Evolutionary conservation across 2,888 invertebrate genomes (phyloP), one percentile per base, ranked within the genome.

Genomic region (Torymus texanus): DNA sequence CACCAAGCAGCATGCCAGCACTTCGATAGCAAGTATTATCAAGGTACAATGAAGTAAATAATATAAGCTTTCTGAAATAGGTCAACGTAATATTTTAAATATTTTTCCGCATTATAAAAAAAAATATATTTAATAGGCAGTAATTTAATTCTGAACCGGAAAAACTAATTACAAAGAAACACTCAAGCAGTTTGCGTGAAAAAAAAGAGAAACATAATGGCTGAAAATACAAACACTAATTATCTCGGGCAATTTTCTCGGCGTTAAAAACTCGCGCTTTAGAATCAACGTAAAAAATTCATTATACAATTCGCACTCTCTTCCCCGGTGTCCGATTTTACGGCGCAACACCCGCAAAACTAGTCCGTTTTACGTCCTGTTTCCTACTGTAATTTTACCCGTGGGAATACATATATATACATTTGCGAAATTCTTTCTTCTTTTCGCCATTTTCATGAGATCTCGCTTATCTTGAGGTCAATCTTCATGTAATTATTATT

Each of bases 201-300:
- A 41, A 41, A 29, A 41, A 41, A 8, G 41, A 41, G 41, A 41
- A 41, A 41, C 41, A 41, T 41, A 56, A 29, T 14, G 14, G 29
- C 24, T 50, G 16, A 16, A 14, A 56, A 16, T n/a, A 58, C 58
- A 18, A 14, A 14, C 18, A 58, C n/a, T 16, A 58, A 58, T 58
- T 16, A n/a, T 14, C 10, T 58, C 14, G 58, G 58, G 58, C 12
- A 41, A 41, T 41, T 41, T 65, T 65, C n/a, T 18, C 24, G 63
- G n/a, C 4, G 58, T 56, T 56, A 56, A 41, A 41, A 41, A 41
- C 41, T 41, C 8, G 41, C 41, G 41, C 41, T 41, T 41, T 62
- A 50, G 24, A 61, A 61, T 61, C 21, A 63, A 50, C 50, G 63
- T 41, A 56, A 51, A 71, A 56, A 71, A 51, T 71, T 71, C 50